Evolutionary conservation across 2,797 vertebrate species (phyloP), one percentile per base, ranked within the genome.

Genomic region (Chelon labrosus): DNA sequence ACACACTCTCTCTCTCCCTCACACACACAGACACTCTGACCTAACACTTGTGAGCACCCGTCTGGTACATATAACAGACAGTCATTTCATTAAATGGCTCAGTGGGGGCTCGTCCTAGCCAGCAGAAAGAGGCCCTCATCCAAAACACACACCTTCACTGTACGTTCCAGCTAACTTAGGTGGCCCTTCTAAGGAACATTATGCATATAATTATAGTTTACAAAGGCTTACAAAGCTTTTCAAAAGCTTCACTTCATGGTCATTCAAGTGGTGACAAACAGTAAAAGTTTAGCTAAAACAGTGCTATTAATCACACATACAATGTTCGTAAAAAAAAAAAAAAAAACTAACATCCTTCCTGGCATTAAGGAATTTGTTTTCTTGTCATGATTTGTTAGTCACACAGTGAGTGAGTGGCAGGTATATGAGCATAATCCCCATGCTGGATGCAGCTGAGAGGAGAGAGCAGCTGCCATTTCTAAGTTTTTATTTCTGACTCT

Each of bases 191-290:
- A 42, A 65, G 35, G 42, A 75, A 82, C 70, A 70, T 64, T 31
- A 63, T 62, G 72, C 49, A 81, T 62, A 62, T 55, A 54, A 63
- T 35, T 75, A 79, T 77, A 53, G 27, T 12, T 60, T 51, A 82
- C 38, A 85, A 75, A 65, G 53, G 53, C 38, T 84, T 85, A 86
- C 76, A 64, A 88, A 91, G 87, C 85, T 88, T 85, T 87, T 39
- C 80, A 79, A 89, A 94, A 89, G 85, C 95, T 94, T 96, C 94
- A 95, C 94, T 94, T 93, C 65, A 93, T 22, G 94, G 94, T 96
- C 94, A 94, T 97, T 97, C 95, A 96, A 97, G 96, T 97, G 96
- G 90, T 82, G 85, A 88, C 67, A 75, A 77, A 81, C 94, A 94
- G 94, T 94, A 93, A 91, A 94, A 93, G 92, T 95, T 88, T 87